phyloP scores from a whole-genome alignment of 2,113 vertebrate species.

The Edolisoma coerulescens region DNA sequence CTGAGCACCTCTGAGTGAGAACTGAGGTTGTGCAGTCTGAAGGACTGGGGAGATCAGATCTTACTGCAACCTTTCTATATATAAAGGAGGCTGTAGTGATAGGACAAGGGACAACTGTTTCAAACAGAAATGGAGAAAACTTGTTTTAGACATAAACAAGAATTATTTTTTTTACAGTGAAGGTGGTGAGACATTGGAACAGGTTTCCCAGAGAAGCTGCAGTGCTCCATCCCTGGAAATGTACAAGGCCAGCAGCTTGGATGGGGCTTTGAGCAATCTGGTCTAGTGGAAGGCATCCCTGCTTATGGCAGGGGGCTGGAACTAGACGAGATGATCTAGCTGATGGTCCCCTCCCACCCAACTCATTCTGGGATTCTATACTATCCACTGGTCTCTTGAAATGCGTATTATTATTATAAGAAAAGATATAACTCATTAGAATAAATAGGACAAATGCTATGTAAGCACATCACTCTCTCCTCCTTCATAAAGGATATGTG shows the following conservation, averaged over 20 bases:
- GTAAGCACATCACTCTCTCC: background rate
- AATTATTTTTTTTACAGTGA: background rate
- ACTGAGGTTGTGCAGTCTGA: background rate
- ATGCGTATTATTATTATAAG: background rate
- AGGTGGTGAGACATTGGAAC: background rate
- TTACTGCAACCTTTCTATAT: background rate
- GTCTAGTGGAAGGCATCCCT: background rate
- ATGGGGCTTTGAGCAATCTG: background rate
- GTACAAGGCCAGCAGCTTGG: background rate
- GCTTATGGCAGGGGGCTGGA: background rate
- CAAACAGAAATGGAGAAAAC: background rate
- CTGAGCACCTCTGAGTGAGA: background rate
- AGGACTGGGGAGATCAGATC: background rate
- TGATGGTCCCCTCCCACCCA: background rate
- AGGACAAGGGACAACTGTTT: rapidly evolving
- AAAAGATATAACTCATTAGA: background rate
- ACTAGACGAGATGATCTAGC: background rate
- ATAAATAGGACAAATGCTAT: background rate
- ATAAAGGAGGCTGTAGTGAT: background rate
- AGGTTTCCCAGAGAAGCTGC: background rate
- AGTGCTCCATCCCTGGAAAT: background rate
- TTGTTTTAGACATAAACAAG: background rate
- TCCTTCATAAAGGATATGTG: background rate
- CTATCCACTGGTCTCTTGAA: background rate
- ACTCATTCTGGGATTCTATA: background rate